Evolutionary conservation across 2,113 vertebrate species (phyloP), one percentile per base, ranked within the genome.

Genomic region (Gnathonemus longibarbis): DNA sequence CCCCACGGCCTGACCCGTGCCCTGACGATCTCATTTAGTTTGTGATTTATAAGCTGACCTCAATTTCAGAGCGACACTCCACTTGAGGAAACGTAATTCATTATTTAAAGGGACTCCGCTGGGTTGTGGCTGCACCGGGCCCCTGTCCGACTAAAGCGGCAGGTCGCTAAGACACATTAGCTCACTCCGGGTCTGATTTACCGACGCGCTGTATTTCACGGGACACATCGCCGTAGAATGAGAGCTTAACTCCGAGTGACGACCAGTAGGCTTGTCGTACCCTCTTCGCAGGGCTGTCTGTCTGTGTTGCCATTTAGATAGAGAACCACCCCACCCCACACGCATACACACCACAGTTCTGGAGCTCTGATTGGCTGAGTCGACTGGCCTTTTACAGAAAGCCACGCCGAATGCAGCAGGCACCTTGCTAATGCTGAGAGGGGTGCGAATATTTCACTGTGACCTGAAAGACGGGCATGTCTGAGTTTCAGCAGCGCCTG

Each of bases 1-100:
- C 83, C 83, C 45, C 39, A 10, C 19, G 19, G 15, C 35, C 45
- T 21, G 83, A 24, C 42, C 42, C 24, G 9, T 21, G 19, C 83
- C 39, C 83, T 84, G 19, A 48, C 5, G 9, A 21, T 46, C 83
- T 84, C 42, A 84, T 84, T 84, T n/a, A 84, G 45, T 84, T 84
- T 84, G 42, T 84, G 83, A 84, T 84, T 84, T n/a, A 84, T 84
- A 45, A 45, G 39, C 42, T 84, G 83, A 42, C 74, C 74, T 80
- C 74, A 42, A 80, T 80, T 80, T 80, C 35, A 39, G 13, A 35
- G 31, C 31, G 10, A 80, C 15, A 15, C 74, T 80, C 74, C 31
- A 80, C 85, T 87, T 87, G 27, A 87, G 27, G 27, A 53, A 87
- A 87, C 85, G n/a, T 87, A 21, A 35, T 39, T 56, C 48, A 52